Evolutionary conservation across 2,888 invertebrate species (phyloP), one percentile per base, ranked within the genome.

Genomic region (Dichetophora obliterata): DNA sequence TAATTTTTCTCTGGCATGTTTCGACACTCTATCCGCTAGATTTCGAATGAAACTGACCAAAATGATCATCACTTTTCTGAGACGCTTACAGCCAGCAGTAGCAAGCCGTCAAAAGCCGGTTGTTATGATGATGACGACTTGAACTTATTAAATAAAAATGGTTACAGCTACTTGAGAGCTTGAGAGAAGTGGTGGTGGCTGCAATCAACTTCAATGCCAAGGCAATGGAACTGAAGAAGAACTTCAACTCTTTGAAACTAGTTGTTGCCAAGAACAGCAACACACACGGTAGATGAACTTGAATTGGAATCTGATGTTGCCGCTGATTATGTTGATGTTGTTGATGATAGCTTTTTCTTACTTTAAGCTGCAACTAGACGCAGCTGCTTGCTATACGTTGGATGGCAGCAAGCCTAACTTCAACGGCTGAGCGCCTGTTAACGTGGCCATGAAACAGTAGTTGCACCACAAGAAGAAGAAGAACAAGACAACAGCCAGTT

Each of bases 381-480:
- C 52, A 27, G 54, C 24, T 48, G 54, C 24, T 48, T n/a, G 6
- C 24, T 16, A 16, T 34, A 16, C 9, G n/a, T n/a, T n/a, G 5
- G 63, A 16, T 63, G n/a, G 31, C 63, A 14, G 61, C 72, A 27
- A 22, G 8, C 24, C 48, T 54, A 52, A 22, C 71, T 50, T 34
- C 63, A 59, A 31, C 34, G 27, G 31, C 77, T 79, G 79, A 59
- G 77, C 79, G 79, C 79, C 79, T 79, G 79, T 71, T 77, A 74
- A 75, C 77, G 73, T 79, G 79, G 79, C 79, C 79, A 79, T 79
- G 79, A 79, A 79, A 79, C 77, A 75, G 77, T 74, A 74, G 76
- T 75, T 71, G 65, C 68, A 68, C 24, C 54, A 9, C 65, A 8
- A 52, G 37, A 65, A 73, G 19, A 37, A 71, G 71, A 19, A 48